Evolutionary conservation across 1,140 invertebrate genomes (phyloP).

Genomic region (Drosophila pallidifrons): DNA sequence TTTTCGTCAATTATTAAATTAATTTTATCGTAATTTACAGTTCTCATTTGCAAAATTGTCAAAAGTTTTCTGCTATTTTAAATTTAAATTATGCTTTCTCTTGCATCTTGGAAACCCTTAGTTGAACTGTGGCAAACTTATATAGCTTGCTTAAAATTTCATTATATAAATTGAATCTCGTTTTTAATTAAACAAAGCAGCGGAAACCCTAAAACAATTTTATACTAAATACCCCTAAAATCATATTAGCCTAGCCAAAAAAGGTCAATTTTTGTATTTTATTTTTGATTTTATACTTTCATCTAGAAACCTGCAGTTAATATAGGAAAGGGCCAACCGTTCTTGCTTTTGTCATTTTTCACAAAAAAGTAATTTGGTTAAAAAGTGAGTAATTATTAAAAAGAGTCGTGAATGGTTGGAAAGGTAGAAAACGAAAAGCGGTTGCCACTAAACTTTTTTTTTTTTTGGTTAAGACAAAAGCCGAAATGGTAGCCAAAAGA

Average conservation of each 20-base stretch:
- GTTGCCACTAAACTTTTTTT: constrained; percentile 41
- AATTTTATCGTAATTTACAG: constrained; percentile 18
- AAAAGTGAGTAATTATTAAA: constrained; percentile 80
- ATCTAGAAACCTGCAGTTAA: constrained; percentile 26
- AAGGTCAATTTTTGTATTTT: constrained; percentile 28
- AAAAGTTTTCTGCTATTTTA: not conserved
- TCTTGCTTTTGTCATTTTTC: constrained; percentile 63
- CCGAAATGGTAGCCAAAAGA: constrained; percentile 7
- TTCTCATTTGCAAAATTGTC: constrained; percentile 8
- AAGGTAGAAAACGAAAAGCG: constrained; percentile 42
- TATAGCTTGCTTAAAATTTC: constrained; percentile 3
- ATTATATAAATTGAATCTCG: constrained; percentile 25
- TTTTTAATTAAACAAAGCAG: constrained; percentile 52
- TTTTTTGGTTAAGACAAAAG: constrained; percentile 36
- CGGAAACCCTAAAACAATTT: constrained; percentile 37
- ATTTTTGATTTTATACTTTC: constrained; percentile 31
- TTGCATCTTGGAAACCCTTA: not conserved
- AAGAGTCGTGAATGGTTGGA: constrained; percentile 15
- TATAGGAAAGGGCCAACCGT: constrained; percentile 24
- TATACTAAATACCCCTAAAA: constrained; percentile 23
- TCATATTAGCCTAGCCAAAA: constrained; percentile 42
- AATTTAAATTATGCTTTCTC: not conserved
- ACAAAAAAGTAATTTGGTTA: constrained; percentile 72
- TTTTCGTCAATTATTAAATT: constrained; percentile 28
- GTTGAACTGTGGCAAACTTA: not conserved